Conservation (phyloP, 2,797 vertebrate genomes). For the Lepilemur ruficaudatus region DNA sequence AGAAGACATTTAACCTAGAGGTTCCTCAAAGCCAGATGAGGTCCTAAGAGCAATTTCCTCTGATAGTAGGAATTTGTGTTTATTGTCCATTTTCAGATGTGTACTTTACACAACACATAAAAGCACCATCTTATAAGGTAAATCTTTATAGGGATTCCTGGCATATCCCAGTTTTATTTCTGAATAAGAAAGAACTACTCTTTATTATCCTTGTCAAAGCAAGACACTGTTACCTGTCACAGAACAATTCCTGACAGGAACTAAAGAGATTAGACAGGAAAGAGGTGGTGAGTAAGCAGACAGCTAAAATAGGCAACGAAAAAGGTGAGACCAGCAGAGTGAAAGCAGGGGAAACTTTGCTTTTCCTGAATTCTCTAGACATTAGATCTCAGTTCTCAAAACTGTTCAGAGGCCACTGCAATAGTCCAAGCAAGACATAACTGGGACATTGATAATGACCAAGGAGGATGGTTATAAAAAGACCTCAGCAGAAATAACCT, state of each 20-base stretch:
- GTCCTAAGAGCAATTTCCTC: neutral
- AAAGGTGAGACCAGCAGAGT: neutral
- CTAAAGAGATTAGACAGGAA: neutral
- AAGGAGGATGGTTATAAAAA: neutral
- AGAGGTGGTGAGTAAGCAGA: neutral
- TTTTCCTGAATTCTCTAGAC: neutral
- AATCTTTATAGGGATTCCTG: constrained; percentile 38
- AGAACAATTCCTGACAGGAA: constrained; percentile 53
- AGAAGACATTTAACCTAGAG: constrained; percentile 4
- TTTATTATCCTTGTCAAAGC: constrained; percentile 66
- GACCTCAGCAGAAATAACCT: neutral
- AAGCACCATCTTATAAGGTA: neutral
- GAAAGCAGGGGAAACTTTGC: neutral
- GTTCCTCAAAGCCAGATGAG: neutral
- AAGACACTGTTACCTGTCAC: constrained; percentile 48
- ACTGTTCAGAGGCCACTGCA: neutral
- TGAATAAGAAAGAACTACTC: constrained; percentile 40
- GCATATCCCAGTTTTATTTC: constrained; percentile 33
- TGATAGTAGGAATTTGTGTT: neutral
- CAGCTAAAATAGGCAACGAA: neutral
- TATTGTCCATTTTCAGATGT: constrained; percentile 1
- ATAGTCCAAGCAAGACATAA: neutral
- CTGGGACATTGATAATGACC: neutral
- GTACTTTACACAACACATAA: constrained; percentile 10
- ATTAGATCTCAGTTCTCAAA: neutral